Base-by-base conservation (phyloP, 2,113 vertebrate genomes). In the Melanostigma gelatinosum region DNA sequence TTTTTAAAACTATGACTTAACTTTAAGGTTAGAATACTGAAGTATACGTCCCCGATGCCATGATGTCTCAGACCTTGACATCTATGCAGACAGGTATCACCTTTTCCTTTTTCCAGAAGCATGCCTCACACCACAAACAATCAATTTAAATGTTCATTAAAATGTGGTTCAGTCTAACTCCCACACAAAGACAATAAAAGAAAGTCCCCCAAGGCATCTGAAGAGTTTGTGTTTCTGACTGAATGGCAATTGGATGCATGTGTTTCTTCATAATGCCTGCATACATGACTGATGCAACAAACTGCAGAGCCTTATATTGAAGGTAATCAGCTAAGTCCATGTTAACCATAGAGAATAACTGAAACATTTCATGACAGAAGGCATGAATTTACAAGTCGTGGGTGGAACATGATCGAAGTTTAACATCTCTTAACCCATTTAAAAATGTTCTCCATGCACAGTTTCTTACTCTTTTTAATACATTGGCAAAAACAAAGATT, bases 141-240 rank as follows among this genome's bases (percentile, higher is more conserved):
- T 62, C 57, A 24, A 44, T 83, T 85, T 65, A 57, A 78, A 74
- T 79, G 61, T 69, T 82, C 66, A 79, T 52, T 66, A 66, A 72
- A 81, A n/a, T 60, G 67, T 48, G 36, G 3, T 11, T 36, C 46
- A 44, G 18, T 75, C 32, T 4, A 66, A 64, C 83, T 75, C 80
- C 66, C 70, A 82, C 80, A n/a, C 73, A 34, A 32, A 65, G 55
- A 68, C 58, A 71, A 83, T 40, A 40, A 18, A 75, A 82, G 24
- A 72, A 44, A 62, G 18, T 22, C 27, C 66, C 71, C 48, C 22
- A 20, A 77, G 72, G 68, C 82, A 57, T 73, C 46, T 52, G 3
- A 60, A 61, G 52, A 44, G 20, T 72, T 77, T 63, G 52, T 22
- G 34, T 66, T 48, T 72, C 18, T 75, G 7, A 16, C 32, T 75